Base-by-base conservation (phyloP, 2,113 vertebrate species). In the Morone chrysops region DNA sequence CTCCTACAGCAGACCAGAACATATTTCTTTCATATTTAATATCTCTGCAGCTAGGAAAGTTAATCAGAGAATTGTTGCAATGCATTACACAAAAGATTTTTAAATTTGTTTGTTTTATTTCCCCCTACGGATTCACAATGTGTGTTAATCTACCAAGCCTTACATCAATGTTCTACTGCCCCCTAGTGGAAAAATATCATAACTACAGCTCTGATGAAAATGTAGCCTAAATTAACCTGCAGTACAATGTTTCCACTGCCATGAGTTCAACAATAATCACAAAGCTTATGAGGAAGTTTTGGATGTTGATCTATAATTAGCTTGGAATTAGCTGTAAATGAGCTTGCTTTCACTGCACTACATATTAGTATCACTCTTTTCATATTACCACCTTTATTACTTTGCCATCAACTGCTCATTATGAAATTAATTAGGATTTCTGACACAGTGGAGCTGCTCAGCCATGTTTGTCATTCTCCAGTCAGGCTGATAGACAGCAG, bases 111-210 rank as follows among this genome's bases (percentile, higher is more conserved):
- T 36, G 31, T 6, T 3, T 3, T 12, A 40, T 60, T 70, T 17
- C 45, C 13, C 41, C 11, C n/a, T 61, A 4, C 51, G 40, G 25
- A 77, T 45, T 65, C 45, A 9, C 17, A 59, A 45, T 47, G 45
- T 18, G 17, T 56, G 0, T 0, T 1, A 6, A 6, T 41, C 18
- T 31, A 51, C 36, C 4, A 3, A 48, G 25, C 3, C n/a, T 43
- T 51, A 40, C 7, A 45, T 41, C n/a, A 68, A 59, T 86, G 10
- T 66, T 80, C 50, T 81, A 89, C 83, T 91, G 87, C 82, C 69
- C 71, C 62, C 92, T 82, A 45, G 71, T 91, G 93, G 85, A 41
- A 0, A 70, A 3, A 0, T 0, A 6, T 4, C 12, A 20, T 4
- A 48, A 69, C 53, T 54, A 61, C 79, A 84, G 16, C n/a, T 31